phyloP scores from a whole-genome alignment of 1,140 invertebrate species.

The Temnothorax curvispinosus region DNA sequence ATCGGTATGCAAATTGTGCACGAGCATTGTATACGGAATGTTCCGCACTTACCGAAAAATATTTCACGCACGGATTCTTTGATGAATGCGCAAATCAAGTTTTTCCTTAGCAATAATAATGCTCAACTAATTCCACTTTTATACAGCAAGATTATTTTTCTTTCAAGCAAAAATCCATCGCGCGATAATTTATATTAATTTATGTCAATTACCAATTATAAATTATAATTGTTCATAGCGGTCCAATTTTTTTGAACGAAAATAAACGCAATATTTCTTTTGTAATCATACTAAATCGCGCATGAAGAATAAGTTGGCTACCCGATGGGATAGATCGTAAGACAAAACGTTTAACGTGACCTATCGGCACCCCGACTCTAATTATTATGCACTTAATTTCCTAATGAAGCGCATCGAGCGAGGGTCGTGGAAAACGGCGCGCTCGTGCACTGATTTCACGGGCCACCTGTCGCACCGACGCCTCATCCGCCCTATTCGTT shows the following conservation, averaged over 20 bases:
- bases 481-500: conserved; percentile 78
- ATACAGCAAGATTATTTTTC: background rate
- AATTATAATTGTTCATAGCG: too few species aligned
- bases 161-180: background rate
- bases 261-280: background rate
- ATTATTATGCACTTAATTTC: conserved; percentile 80
- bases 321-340: conserved; percentile 7
- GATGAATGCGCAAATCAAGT: background rate
- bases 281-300: background rate
- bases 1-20: conserved; percentile 77
- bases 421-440: conserved; percentile 74
- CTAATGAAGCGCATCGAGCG: conserved; percentile 82
- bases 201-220: background rate
- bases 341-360: conserved; percentile 54
- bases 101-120: background rate
- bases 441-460: conserved; percentile 85
- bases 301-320: background rate
- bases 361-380: conserved; percentile 68
- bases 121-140: background rate
- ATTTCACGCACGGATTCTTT: conserved; percentile 27
- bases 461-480: conserved; percentile 84
- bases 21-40: conserved; percentile 40
- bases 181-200: background rate
- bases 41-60: conserved; percentile 39
- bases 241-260: background rate